These are phyloP conservation scores for Lithophane leautieri DNA, from an alignment of 2,888 invertebrate species.

Conservation along the genomic window DNA sequence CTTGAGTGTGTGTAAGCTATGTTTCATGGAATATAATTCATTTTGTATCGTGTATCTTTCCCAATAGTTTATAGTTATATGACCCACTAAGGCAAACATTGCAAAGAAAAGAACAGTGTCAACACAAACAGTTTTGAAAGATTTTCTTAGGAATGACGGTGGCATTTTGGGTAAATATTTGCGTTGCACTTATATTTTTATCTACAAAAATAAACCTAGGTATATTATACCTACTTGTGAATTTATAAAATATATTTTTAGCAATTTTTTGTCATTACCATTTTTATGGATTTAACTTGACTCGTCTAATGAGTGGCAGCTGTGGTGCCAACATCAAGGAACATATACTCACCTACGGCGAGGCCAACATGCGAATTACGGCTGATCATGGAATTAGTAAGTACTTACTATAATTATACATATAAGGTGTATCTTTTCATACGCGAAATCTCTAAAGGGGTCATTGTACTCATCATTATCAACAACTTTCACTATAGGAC, in stretches of 20 bases:
- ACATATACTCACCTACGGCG: too few relatives aligned
- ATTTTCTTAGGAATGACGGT: constrained; percentile 39
- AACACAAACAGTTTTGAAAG: constrained; percentile 69
- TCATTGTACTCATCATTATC: too few relatives aligned
- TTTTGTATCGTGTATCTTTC: constrained; percentile 77
- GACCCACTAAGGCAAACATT: constrained; percentile 76
- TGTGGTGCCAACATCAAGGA: background rate
- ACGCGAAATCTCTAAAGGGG: too few relatives aligned
- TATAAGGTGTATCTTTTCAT: too few relatives aligned
- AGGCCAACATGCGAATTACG: background rate
- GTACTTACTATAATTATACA: background rate
- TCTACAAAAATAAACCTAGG: background rate
- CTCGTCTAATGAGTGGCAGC: background rate
- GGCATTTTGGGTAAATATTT: constrained; percentile 70
- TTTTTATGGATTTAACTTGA: constrained; percentile 23
- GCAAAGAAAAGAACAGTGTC: constrained; percentile 77
- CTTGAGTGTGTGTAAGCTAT: constrained; percentile 76
- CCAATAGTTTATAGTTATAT: constrained; percentile 80
- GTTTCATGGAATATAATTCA: constrained; percentile 78
- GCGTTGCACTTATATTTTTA: constrained; percentile 8
- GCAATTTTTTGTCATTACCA: background rate
- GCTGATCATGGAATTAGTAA: background rate
- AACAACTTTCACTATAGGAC: too few relatives aligned
- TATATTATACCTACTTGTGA: constrained; percentile 14
- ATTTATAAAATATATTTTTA: constrained; percentile 21